Evolutionary conservation across 2,888 invertebrate species (phyloP).

Genomic region (Agyllia agylla): DNA sequence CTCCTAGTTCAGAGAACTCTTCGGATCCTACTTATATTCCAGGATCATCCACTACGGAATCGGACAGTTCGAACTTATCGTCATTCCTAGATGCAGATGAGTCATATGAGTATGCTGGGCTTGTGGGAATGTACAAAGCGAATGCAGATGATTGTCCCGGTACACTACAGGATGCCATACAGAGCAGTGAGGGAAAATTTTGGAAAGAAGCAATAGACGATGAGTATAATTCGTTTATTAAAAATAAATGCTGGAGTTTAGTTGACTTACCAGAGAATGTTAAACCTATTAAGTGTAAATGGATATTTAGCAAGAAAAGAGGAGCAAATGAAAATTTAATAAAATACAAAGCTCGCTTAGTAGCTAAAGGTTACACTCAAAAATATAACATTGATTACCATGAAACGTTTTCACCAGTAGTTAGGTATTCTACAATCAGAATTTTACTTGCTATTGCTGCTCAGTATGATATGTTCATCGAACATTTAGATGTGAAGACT

Average conservation of each 20-base stretch:
- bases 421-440: not conserved
- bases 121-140: not conserved
- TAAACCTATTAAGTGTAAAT: not conserved
- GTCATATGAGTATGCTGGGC: not conserved
- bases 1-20: not conserved
- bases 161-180: not conserved
- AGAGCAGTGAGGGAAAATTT: not conserved
- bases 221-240: not conserved
- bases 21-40: not conserved
- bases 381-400: not conserved
- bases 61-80: not conserved
- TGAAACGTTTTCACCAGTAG: not conserved
- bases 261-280: not conserved
- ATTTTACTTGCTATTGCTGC: conserved; percentile 10
- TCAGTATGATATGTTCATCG: not conserved
- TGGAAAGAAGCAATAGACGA: not conserved
- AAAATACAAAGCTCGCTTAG: not conserved
- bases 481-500: not conserved
- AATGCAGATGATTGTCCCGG: not conserved
- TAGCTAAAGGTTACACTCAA: not conserved
- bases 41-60: not conserved
- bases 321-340: not conserved
- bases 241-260: not conserved
- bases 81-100: not conserved
- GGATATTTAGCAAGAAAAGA: not conserved